Base-by-base conservation (phyloP, 2,888 invertebrate genomes). In the Mystacides longicornis region DNA sequence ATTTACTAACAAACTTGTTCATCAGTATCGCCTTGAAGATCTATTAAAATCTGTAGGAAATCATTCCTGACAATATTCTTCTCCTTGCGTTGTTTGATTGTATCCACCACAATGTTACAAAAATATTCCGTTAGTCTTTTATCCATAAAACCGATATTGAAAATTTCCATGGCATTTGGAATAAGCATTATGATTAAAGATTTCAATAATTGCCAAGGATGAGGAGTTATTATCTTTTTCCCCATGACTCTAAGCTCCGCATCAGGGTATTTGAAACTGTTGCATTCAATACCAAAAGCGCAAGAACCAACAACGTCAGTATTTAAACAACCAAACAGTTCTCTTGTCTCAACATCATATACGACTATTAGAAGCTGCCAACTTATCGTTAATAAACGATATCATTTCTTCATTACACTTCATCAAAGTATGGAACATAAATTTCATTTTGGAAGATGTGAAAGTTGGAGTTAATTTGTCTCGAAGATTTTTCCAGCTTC, bases 381-480 rank as follows among this genome's bases (percentile, higher is more conserved):
- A n/a, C 14, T 16, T 37, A 37, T 16, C 4, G n/a, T 14, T 3
- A 14, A 37, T n/a, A 16, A n/a, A 16, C 3, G 3, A 16, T 1
- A 68, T 64, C 67, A 80, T 67, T 31, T 71, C 67, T 4, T 69
- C 62, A 1, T 73, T 75, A 55, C 77, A 75, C 16, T 70, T 66
- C 2, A 72, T 66, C 16, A 81, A 70, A 0, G 74, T 71, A 7
- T 64, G 64, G 57, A 80, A 78, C 79, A 82, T 80, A 18, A 65
- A 71, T 64, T 77, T 81, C 51, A 83, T 67, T 66, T 81, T 81
- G 11, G 78, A 79, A 0, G 81, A 76, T 1, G 81, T 75, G 65
- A 81, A 83, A 1, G 79, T 76, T 0, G 81, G 81, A 1, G 81
- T 72, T 43, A 82, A 62, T 57, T 79, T 79, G 1, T 69, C 62